phyloP scores from a whole-genome alignment of 1,140 invertebrate species.

The Pseudomyrmex gracilis region DNA sequence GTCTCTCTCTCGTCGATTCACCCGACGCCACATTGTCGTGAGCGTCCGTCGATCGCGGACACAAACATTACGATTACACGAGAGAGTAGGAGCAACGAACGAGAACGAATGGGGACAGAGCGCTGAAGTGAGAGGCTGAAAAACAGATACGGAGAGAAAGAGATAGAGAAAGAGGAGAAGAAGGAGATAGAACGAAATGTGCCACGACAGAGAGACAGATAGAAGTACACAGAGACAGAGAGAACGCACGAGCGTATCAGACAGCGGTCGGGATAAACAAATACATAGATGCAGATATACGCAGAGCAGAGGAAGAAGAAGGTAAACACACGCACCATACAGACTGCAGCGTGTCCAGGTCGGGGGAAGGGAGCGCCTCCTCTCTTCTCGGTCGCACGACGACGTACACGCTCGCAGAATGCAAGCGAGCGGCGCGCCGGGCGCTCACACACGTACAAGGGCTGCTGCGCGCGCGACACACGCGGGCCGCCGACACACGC shows the following conservation, averaged over 20 bases:
- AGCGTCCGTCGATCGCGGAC: conserved; percentile 21
- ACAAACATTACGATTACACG: not conserved
- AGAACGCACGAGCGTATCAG: conserved; percentile 31
- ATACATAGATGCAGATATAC: conserved; percentile 42
- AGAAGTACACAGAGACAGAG: conserved; percentile 14
- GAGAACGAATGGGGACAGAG: conserved; percentile 7
- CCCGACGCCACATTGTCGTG: conserved; percentile 27
- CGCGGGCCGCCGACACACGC: conserved; percentile 64
- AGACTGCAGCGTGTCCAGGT: conserved; percentile 74
- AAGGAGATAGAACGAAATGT: not conserved
- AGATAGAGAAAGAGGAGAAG: not conserved
- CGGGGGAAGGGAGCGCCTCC: conserved; percentile 59
- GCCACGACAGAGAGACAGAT: conserved; percentile 31
- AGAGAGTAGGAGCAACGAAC: conserved; percentile 26
- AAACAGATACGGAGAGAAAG: not conserved
- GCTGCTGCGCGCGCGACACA: conserved; percentile 59
- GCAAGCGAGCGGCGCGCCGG: conserved; percentile 49
- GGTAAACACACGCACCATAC: conserved; percentile 74
- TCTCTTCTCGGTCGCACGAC: conserved; percentile 67
- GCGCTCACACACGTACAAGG: conserved; percentile 22
- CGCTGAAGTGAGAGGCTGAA: no score
- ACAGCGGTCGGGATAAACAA: conserved; percentile 36
- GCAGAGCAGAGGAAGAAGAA: conserved; percentile 50
- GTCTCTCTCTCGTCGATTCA: conserved; percentile 55
- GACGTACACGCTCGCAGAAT: conserved; percentile 57